Percentiles rank a stretch among this genome's conserved stretches.
Conservation (phyloP, 2,797 vertebrate species). For the Spinus olivaceus region DNA sequence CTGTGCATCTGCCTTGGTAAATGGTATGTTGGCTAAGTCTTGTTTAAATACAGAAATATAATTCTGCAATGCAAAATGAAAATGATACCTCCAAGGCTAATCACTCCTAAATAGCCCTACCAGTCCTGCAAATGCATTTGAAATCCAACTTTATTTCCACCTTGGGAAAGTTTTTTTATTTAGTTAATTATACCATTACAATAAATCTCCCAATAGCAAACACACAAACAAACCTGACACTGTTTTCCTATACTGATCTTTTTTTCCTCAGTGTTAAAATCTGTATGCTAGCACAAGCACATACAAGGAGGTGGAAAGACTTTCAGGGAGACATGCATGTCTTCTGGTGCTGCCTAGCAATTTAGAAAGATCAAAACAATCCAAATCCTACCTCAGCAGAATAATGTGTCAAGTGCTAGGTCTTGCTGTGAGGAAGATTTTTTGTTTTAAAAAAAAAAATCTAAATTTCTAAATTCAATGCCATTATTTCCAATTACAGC, state of each 20-base stretch:
- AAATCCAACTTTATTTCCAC: constrained; percentile 27
- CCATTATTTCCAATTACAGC: neutral
- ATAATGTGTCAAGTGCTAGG: neutral
- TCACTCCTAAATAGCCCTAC: constrained; percentile 5
- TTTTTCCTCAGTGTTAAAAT: neutral
- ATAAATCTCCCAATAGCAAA: constrained; percentile 1
- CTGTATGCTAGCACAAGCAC: neutral
- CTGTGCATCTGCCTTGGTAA: constrained; percentile 28
- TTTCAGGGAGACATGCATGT: neutral
- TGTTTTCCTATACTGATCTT: neutral
- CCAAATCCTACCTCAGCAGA: neutral
- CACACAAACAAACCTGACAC: neutral
- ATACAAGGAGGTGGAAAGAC: neutral
- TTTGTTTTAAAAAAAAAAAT: neutral
- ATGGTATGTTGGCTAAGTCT: neutral
- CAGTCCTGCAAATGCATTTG: neutral
- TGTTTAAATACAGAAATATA: constrained; percentile 46
- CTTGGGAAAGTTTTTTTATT: constrained; percentile 37
- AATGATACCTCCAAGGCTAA: constrained; percentile 17
- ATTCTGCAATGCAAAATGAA: neutral
- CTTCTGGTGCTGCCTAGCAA: neutral
- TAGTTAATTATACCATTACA: constrained; percentile 13
- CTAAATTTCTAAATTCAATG: neutral
- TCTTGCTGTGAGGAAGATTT: neutral
- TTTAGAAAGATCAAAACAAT: neutral